Base-by-base conservation (phyloP, 2,113 vertebrate species). In the Callipepla californica region DNA sequence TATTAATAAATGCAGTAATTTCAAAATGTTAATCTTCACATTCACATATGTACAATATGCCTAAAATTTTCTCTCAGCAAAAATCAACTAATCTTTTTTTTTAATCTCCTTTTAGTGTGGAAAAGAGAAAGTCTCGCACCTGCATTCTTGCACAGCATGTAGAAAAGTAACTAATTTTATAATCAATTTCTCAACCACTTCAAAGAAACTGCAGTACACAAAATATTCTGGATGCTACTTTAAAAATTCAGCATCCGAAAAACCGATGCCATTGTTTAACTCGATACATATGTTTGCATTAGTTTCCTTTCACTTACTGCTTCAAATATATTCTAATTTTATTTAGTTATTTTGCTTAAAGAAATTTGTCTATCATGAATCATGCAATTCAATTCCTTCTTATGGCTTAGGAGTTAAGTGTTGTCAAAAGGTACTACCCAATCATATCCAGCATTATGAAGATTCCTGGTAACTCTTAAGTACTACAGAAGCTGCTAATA, bases 231-330 rank as follows among this genome's bases (percentile, higher is more conserved):
- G 80, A 69, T 14, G 32, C 26, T 80, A 36, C 53, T 85, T 9
- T 69, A 70, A 51, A 32, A 74, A 80, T 80, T 80, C 55, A 80
- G 9, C 40, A 85, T n/a, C 57, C 87, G 34, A 91, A 94, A 57
- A 89, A 95, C 94, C 16, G 50, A 30, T 26, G 42, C 11, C 69
- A 87, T 61, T 88, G 42, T 94, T 83, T 93, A 80, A 87, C 51
- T 75, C 85, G 74, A 7, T 25, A 92, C 70, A 82, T 92, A 59
- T 15, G 38, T 26, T 45, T 80, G 18, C 21, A 94, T 66, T 40
- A 77, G 48, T 87, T 78, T 72, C 4, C 53, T 65, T 88, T 77
- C 2, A 62, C 59, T 80, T 73, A 80, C 5, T 53, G 18, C n/a
- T 89, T 76, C 72, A 61, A 89, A 81, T 8, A 16, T 21, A 80